phyloP scores from a whole-genome alignment of 1,140 invertebrate species.

The Charaxes varanes region DNA sequence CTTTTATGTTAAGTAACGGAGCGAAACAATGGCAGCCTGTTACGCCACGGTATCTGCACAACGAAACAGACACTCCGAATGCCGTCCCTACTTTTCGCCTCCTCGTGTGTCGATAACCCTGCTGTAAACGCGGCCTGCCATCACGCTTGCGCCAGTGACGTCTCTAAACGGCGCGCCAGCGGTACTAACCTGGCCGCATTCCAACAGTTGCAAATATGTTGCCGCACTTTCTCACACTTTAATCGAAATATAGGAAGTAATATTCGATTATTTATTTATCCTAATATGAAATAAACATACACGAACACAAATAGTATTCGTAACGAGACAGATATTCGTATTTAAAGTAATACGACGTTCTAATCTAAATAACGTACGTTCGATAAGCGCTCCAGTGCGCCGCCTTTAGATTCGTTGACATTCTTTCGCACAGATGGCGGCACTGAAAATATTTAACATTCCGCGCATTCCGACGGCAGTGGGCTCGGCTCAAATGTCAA shows the following conservation, averaged over 20 bases:
- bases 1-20: constrained; percentile 39
- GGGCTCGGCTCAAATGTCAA: constrained; percentile 75
- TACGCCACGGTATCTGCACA: constrained; percentile 53
- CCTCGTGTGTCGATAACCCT: constrained; percentile 68
- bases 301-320: too few relatives aligned
- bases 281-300: too few relatives aligned
- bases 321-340: too few relatives aligned
- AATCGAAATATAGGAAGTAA: background rate
- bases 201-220: constrained; percentile 44
- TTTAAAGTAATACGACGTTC: too few relatives aligned
- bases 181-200: constrained; percentile 56
- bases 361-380: constrained; percentile 21
- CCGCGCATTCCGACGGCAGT: constrained; percentile 68
- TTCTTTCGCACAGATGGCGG: constrained; percentile 67
- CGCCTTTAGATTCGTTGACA: constrained; percentile 41
- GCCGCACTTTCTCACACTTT: constrained; percentile 31
- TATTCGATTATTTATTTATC: too few relatives aligned
- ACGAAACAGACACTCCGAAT: constrained; percentile 28
- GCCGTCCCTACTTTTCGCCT: constrained; percentile 60
- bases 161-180: constrained; percentile 51
- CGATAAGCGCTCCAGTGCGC: constrained; percentile 40
- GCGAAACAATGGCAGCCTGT: constrained; percentile 41
- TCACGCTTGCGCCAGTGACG: constrained; percentile 59
- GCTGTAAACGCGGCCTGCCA: constrained; percentile 54
- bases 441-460: constrained; percentile 74